Conservation (phyloP, 53 echinoderm and acorn worm genomes). For the Crossaster papposus region DNA sequence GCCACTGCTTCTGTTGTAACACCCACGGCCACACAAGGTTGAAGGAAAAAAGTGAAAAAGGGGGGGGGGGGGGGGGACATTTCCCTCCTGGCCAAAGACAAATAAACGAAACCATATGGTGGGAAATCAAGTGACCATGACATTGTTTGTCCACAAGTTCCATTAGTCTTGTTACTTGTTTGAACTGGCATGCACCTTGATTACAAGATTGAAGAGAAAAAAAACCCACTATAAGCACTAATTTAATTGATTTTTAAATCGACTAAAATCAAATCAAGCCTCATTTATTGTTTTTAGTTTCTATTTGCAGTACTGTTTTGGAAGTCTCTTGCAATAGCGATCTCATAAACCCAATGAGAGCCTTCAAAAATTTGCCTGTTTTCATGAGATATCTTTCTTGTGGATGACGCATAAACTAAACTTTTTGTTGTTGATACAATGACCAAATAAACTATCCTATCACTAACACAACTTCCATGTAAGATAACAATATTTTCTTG, state of each 20-base stretch:
- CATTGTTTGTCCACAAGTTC: constrained; percentile 37
- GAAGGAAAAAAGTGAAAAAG: background rate
- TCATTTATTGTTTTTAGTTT: no score
- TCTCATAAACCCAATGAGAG: no score
- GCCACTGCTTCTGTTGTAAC: background rate
- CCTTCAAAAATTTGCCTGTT: no score
- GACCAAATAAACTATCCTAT: no score
- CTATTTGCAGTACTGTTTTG: no score
- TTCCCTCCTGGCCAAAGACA: constrained; percentile 20
- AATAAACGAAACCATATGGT: constrained; percentile 50
- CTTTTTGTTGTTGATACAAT: no score
- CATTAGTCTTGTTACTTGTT: constrained; percentile 1
- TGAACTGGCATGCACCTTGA: background rate
- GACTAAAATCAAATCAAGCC: no score
- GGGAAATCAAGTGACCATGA: constrained; percentile 46
- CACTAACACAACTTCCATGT: no score
- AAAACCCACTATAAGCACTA: background rate
- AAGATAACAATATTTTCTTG: no score
- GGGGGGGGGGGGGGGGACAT: background rate
- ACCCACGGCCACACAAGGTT: constrained; percentile 28
- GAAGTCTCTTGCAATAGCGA: no score
- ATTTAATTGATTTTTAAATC: background rate
- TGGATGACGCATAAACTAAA: no score
- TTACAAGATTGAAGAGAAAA: background rate
- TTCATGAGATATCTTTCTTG: no score